A percentile compares a stretch with the other conserved stretches of the same genome.
phyloP scores from a whole-genome alignment of 2,113 vertebrate species.

The Motacilla alba region DNA sequence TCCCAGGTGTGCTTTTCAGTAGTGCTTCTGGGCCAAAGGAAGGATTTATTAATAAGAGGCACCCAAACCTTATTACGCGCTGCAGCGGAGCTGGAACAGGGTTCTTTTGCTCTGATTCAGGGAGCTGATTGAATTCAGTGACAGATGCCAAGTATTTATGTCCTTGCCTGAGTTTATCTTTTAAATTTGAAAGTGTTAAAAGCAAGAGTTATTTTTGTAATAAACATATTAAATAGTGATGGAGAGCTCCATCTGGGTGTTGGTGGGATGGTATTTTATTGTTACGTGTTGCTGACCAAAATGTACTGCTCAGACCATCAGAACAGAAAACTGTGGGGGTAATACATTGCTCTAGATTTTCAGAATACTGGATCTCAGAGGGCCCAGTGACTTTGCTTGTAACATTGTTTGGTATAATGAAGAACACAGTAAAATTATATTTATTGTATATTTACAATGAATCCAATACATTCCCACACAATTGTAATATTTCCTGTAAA shows the following conservation, averaged over 20 bases:
- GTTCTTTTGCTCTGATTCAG: constrained; percentile 11
- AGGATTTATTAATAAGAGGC: constrained; percentile 20
- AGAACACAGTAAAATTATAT: not conserved
- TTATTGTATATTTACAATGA: not conserved
- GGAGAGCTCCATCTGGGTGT: not conserved
- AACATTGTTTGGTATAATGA: not conserved
- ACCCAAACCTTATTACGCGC: not conserved
- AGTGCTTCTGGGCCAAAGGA: not conserved
- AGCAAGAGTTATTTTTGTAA: not conserved
- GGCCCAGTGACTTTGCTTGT: not conserved
- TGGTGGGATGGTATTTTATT: not conserved
- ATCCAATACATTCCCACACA: not conserved
- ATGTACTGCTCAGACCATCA: not conserved
- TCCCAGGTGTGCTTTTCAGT: constrained; percentile 22
- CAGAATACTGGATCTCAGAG: not conserved
- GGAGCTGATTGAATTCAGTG: constrained; percentile 16
- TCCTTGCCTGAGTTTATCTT: constrained; percentile 25
- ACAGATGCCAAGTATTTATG: constrained; percentile 38
- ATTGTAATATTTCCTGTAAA: not conserved
- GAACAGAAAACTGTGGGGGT: not conserved
- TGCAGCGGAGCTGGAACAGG: not conserved
- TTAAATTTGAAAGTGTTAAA: constrained; percentile 61
- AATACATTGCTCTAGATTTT: not conserved
- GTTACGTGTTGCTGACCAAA: not conserved
- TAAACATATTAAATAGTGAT: constrained; percentile 1